Conservation (phyloP, 2,888 invertebrate genomes). For the Eupelmus urozonus region DNA sequence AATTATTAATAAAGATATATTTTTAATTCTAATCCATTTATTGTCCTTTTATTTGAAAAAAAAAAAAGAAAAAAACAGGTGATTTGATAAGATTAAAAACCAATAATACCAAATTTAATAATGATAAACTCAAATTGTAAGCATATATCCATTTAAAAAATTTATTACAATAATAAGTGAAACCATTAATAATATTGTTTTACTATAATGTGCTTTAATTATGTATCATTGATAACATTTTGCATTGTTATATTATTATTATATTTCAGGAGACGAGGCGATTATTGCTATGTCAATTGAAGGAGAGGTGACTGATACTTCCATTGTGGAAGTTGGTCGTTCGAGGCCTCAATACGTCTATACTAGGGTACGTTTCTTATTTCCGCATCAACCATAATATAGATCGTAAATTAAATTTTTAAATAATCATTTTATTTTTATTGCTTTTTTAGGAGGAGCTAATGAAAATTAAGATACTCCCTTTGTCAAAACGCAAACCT, state of each 20-base stretch:
- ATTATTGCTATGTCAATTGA: constrained; percentile 78
- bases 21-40: too few species aligned
- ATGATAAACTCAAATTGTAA: too few species aligned
- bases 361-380: constrained; percentile 70
- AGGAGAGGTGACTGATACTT: constrained; percentile 76
- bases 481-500: constrained; percentile 85
- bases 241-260: background rate
- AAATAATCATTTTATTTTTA: constrained; percentile 35
- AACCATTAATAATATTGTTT: background rate
- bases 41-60: too few species aligned
- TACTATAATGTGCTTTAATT: background rate
- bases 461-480: constrained; percentile 84
- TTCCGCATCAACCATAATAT: background rate
- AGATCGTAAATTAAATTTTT: background rate
- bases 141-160: too few species aligned
- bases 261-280: constrained; percentile 78
- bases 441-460: constrained; percentile 84
- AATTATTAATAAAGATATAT: too few species aligned
- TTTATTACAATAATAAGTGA: background rate
- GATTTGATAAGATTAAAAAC: too few species aligned
- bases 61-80: too few species aligned
- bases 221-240: too few species aligned
- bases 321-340: constrained; percentile 75
- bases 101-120: too few species aligned
- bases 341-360: constrained; percentile 76